phyloP scores from a whole-genome alignment of 2,797 vertebrate species.

The Rhodeus uyekii region DNA sequence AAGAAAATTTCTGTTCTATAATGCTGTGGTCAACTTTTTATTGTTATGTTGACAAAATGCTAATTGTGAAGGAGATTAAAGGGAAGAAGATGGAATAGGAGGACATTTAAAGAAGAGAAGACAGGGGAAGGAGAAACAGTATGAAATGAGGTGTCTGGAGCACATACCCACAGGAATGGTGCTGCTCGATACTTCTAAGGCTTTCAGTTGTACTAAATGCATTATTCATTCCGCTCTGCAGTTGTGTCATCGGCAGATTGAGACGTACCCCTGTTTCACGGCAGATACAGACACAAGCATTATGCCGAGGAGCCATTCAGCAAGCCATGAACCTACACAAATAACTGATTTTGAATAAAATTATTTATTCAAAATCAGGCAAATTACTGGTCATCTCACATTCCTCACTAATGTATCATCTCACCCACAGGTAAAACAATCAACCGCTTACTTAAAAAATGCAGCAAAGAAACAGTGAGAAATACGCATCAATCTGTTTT shows the following conservation, averaged over 20 bases:
- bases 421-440: background rate
- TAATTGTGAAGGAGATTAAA: constrained; percentile 12
- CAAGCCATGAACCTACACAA: background rate
- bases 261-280: constrained; percentile 38
- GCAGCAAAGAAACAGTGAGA: background rate
- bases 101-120: background rate
- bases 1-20: background rate
- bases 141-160: constrained; percentile 52
- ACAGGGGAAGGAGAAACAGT: background rate
- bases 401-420: background rate
- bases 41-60: background rate
- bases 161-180: constrained; percentile 48
- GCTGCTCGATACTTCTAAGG: constrained; percentile 56
- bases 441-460: background rate
- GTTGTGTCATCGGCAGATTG: constrained; percentile 52
- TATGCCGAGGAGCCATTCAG: background rate
- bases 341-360: background rate
- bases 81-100: background rate
- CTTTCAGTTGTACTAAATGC: constrained; percentile 58
- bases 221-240: constrained; percentile 64
- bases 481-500: background rate
- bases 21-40: background rate
- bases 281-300: constrained; percentile 20
- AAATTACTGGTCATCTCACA: constrained; percentile 7
- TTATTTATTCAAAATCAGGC: constrained; percentile 23